These are phyloP conservation scores for Melipona quadrifasciata DNA, from an alignment of 1,140 invertebrate species.

Conservation along the genomic window DNA sequence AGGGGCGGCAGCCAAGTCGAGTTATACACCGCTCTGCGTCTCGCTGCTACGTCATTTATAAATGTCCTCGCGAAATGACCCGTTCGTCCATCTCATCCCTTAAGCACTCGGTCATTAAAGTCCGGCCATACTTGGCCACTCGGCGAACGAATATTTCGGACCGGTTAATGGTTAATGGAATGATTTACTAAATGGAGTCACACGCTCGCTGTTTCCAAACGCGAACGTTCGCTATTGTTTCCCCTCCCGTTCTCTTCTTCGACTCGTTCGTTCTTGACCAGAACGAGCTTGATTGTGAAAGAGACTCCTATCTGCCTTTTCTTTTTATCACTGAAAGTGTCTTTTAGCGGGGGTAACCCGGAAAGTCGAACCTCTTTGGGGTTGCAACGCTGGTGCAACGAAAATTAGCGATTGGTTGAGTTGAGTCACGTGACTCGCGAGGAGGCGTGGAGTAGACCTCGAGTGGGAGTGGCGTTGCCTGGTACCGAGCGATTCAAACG, in stretches of 20 bases:
- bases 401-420: no score
- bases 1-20: conserved; percentile 61
- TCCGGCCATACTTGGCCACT: conserved; percentile 66
- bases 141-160: conserved; percentile 43
- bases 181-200: conserved; percentile 44
- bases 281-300: neutral
- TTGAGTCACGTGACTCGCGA: no score
- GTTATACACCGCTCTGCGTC: conserved; percentile 74
- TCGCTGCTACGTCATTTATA: conserved; percentile 80
- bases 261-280: neutral
- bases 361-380: no score
- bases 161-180: conserved; percentile 35
- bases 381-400: no score
- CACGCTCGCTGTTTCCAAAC: neutral
- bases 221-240: neutral
- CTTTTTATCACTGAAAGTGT: no score
- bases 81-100: conserved; percentile 80
- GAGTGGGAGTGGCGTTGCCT: no score
- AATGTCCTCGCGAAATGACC: conserved; percentile 80
- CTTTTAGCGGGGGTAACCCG: no score
- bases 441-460: no score
- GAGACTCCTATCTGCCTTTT: neutral
- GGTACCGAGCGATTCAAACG: no score
- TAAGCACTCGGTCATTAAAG: conserved; percentile 79
- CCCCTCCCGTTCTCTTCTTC: neutral